Evolutionary conservation across 2,113 vertebrate genomes (phyloP), one percentile per base, ranked within the genome.

Genomic region (Pseudopodoces humilis): DNA sequence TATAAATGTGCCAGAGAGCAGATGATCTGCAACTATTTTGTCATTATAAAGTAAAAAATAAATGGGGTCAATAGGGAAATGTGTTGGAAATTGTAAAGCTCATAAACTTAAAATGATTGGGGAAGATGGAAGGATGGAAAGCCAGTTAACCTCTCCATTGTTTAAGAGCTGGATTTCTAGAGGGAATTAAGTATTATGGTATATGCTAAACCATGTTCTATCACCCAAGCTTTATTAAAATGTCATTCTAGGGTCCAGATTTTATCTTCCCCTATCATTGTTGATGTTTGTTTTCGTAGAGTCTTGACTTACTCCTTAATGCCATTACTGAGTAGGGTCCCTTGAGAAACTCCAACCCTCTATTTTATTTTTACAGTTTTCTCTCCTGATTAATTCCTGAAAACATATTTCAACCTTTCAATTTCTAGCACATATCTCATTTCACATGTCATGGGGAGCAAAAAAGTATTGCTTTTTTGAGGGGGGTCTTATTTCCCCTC

Each of bases 321-420:
- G 77, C 31, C 65, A 33, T 83, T 76, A 60, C 37, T 82, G 81
- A 71, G 60, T n/a, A 69, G 28, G 3, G 27, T 89, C 77, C 49
- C 86, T 44, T 63, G 81, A 87, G 83, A 82, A 84, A 75, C 28
- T 65, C 13, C 6, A 17, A 68, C 68, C 52, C 31, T 81, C n/a
- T 81, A 30, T 89, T 96, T 87, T 77, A 83, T 81, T 94, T 92
- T 84, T 86, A 41, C 49, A 31, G 49, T 58, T 84, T 91, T 82
- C 83, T 84, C 69, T 58, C 44, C 37, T 85, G 77, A 94, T 92
- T 94, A 83, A 87, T 89, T 91, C 75, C 78, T 91, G 69, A 92
- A 92, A 92, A 91, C 31, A 11, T 41, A 75, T 94, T 89, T 95
- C 86, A 92, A 30, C 46, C 70, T 91, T 92, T 86, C 86, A 87